These are phyloP conservation scores for Lagenorhynchus albirostris DNA, from an alignment of 2,113 vertebrate genomes.

Conservation along the genomic window DNA sequence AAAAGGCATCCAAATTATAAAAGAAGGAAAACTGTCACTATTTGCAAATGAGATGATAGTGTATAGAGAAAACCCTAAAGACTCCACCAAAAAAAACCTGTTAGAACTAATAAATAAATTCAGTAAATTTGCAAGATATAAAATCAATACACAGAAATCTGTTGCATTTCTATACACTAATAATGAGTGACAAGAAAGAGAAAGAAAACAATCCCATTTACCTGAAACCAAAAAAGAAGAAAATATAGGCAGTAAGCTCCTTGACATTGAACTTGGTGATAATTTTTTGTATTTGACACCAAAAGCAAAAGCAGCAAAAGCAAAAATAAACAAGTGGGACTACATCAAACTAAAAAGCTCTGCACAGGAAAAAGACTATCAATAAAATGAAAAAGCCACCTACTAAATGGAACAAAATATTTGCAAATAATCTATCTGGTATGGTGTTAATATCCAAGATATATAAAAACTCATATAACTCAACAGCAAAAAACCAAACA, in stretches of 20 bases:
- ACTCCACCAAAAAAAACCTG: background rate
- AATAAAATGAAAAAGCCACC: background rate
- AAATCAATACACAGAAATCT: background rate
- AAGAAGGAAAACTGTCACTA: background rate
- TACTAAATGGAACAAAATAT: background rate
- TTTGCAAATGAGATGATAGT: background rate
- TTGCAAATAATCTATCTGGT: background rate
- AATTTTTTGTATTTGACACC: background rate
- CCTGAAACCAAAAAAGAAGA: background rate
- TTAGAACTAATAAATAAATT: background rate
- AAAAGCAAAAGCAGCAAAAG: background rate
- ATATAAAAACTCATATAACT: background rate
- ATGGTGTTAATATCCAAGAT: background rate
- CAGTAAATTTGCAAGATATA: background rate
- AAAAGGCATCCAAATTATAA: background rate
- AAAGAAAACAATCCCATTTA: background rate
- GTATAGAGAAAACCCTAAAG: background rate
- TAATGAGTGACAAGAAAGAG: background rate
- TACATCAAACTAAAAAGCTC: background rate
- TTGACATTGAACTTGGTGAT: background rate
- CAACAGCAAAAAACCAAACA: background rate
- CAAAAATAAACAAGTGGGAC: background rate
- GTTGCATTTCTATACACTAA: background rate
- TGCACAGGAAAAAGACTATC: background rate
- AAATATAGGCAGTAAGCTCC: background rate